Evolutionary conservation across 1,140 invertebrate species (phyloP), one percentile per base, ranked within the genome.

Genomic region (Bombus haemorrhoidalis): DNA sequence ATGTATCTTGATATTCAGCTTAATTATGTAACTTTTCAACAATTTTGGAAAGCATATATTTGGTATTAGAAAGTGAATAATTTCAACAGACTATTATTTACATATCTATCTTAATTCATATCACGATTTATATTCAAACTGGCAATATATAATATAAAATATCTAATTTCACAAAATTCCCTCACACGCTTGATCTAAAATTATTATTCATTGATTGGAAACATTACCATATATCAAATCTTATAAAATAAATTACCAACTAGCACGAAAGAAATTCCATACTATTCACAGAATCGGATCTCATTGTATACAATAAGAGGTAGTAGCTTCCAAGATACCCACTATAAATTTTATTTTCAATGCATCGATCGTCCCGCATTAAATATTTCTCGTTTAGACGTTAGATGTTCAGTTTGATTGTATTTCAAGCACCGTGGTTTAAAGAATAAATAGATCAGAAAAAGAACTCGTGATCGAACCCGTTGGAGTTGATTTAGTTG

Each of bases 401-500:
- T 28, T 28, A 12, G 28, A 62, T n/a, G 13, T 5, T 39, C 25
- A 1, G 8, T 73, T 34, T 10, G 62, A 37, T 62, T 25, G 18
- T 64, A 66, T 66, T 75, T 82, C 12, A 18, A 64, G 8, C 41
- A n/a, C 9, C 32, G 43, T 34, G 22, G 0, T 34, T 12, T 22
- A 22, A 82, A 57, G 41, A 28, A 15, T 28, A 3, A 34, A 57
- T n/a, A 10, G 22, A 47, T 78, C 8, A 69, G 41, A 62, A 34
- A 59, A 79, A 13, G 64, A 69, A 25, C 28, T 81, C 25, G 41
- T n/a, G 72, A 69, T 81, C 62, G 62, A 85, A 53, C 57, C 25
- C 32, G 37, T 68, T 59, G 47, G 10, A 66, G 37, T 81, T 81
- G 84, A 39, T 81, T 81, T 74, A 73, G 57, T 81, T 85, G n/a